A percentile compares a stretch with the other conserved stretches of the same genome.
Evolutionary conservation across 2,113 vertebrate species (phyloP).

Genomic region (Petromus typicus): DNA sequence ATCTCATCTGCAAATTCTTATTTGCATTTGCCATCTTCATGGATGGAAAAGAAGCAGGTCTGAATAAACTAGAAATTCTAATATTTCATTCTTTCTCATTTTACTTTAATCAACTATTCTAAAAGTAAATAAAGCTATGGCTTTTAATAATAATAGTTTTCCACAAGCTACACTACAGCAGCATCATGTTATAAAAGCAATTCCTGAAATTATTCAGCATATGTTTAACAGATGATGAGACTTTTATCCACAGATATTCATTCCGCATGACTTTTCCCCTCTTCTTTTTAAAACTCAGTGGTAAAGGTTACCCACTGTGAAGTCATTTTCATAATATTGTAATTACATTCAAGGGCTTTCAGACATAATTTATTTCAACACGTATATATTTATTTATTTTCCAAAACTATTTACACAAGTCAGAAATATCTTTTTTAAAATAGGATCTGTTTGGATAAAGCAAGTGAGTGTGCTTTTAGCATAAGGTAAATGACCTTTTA

Average conservation of each 20-base stretch:
- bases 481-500: neutral
- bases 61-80: constrained; percentile 41
- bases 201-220: constrained; percentile 61
- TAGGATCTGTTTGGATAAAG: constrained; percentile 4
- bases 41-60: constrained; percentile 55
- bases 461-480: neutral
- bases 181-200: constrained; percentile 49
- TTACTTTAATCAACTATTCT: constrained; percentile 58
- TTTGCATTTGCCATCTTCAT: constrained; percentile 55
- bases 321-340: constrained; percentile 59
- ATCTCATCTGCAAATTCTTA: constrained; percentile 76
- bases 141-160: constrained; percentile 68
- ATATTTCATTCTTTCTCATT: constrained; percentile 15
- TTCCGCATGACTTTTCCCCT: constrained; percentile 1
- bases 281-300: constrained; percentile 17
- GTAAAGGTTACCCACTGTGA: constrained; percentile 39
- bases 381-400: constrained; percentile 6
- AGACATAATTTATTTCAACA: constrained; percentile 35
- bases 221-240: constrained; percentile 70
- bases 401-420: constrained; percentile 57
- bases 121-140: constrained; percentile 57
- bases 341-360: constrained; percentile 60
- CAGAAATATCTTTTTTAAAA: neutral
- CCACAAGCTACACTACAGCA: constrained; percentile 3
- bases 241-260: constrained; percentile 54